phyloP scores from a whole-genome alignment of 2,888 invertebrate genomes.

The Pantelozetes paolii region DNA sequence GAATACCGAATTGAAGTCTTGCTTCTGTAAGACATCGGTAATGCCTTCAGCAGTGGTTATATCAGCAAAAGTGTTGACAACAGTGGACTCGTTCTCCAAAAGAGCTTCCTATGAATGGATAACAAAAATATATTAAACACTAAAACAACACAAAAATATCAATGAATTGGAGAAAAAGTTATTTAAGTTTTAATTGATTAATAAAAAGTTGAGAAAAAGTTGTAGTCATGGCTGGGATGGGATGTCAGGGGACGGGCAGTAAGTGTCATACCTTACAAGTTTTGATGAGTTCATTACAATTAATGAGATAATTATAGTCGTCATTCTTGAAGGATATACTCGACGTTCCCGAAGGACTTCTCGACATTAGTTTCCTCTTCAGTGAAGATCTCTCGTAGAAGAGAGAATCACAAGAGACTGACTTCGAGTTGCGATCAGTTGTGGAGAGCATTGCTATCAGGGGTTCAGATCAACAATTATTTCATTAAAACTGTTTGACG shows the following conservation, averaged over 20 bases:
- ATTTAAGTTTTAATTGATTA: background rate
- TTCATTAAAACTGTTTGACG: too few relatives aligned
- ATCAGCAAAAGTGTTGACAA: background rate
- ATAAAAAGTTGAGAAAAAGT: background rate
- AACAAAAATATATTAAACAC: background rate
- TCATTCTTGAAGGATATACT: constrained; percentile 41
- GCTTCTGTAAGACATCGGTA: background rate
- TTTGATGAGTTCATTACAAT: constrained; percentile 41
- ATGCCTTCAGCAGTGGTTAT: constrained; percentile 4
- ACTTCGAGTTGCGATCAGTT: constrained; percentile 23
- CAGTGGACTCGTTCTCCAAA: constrained; percentile 29
- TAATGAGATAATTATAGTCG: constrained; percentile 42
- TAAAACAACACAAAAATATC: background rate
- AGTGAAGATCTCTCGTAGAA: constrained; percentile 31
- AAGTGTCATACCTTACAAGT: constrained; percentile 41
- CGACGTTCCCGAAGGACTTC: constrained; percentile 13
- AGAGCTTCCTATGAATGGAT: constrained; percentile 34
- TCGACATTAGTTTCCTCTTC: constrained; percentile 25
- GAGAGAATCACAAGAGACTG: constrained; percentile 31
- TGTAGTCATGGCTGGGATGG: background rate
- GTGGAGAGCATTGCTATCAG: constrained; percentile 24
- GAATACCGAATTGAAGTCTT: constrained; percentile 26
- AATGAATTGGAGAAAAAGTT: background rate
- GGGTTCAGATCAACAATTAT: too few relatives aligned
- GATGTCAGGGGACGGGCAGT: background rate